phyloP scores from a whole-genome alignment of 2,888 invertebrate species.

The Hypolimnas misippus region DNA sequence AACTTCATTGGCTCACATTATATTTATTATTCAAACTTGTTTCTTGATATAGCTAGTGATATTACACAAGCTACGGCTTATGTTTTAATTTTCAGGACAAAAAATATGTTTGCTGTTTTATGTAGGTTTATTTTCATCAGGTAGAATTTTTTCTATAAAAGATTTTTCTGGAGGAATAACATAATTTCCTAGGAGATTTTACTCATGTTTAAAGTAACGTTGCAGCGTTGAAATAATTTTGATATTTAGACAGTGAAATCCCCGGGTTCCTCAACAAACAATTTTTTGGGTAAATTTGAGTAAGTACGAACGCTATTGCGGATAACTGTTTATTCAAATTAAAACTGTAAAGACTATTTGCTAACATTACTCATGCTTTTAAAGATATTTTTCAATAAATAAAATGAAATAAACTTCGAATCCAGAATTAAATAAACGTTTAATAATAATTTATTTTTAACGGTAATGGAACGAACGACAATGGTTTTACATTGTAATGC shows the following conservation, averaged over 20 bases:
- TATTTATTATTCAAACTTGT: slow-evolving; percentile 17
- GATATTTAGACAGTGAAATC: background rate
- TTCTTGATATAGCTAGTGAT: background rate
- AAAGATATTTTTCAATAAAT: too few species aligned
- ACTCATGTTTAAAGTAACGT: background rate
- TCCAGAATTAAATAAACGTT: too few species aligned
- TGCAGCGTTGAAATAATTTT: background rate
- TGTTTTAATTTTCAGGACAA: background rate
- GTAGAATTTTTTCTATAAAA: background rate
- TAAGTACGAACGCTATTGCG: background rate
- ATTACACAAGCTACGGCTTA: background rate
- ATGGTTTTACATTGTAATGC: too few species aligned
- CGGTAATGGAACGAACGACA: too few species aligned
- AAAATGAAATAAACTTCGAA: too few species aligned
- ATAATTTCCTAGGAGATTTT: background rate
- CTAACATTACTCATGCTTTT: too few species aligned
- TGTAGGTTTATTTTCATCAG: background rate
- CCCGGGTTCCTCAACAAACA: background rate
- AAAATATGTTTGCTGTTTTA: background rate
- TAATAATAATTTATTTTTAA: too few species aligned
- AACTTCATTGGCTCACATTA: slow-evolving; percentile 8
- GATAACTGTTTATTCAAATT: background rate
- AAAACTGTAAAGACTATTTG: background rate
- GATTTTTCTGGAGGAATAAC: background rate
- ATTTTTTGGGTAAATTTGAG: background rate